phyloP scores from a whole-genome alignment of 2,797 vertebrate species.

The Ceryle rudis region DNA sequence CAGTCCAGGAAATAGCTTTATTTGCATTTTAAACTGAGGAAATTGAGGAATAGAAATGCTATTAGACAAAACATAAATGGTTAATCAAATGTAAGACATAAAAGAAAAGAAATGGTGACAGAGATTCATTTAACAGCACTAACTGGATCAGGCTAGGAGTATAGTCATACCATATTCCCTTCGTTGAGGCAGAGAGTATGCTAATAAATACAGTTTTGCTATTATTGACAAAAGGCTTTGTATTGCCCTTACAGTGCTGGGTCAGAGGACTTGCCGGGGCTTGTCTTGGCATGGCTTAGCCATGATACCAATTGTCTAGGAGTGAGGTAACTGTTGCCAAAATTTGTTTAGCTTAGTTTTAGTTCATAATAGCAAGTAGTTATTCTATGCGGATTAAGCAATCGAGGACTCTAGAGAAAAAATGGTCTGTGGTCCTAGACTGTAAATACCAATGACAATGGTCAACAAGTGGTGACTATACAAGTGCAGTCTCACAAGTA shows the following conservation, averaged over 20 bases:
- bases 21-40: slow-evolving; percentile 23
- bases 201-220: neutral
- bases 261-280: neutral
- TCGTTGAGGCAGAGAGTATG: neutral
- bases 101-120: neutral
- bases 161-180: neutral
- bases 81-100: neutral
- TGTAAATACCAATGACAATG: neutral
- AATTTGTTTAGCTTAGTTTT: neutral
- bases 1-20: neutral
- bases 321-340: neutral
- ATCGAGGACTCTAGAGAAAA: neutral
- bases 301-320: neutral
- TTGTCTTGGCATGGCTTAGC: neutral
- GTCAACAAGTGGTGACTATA: neutral
- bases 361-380: neutral
- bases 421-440: neutral
- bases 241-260: neutral
- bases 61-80: neutral
- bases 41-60: neutral
- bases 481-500: neutral
- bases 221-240: neutral
- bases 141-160: neutral
- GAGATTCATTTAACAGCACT: neutral
- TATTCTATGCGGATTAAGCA: neutral